phyloP scores from a whole-genome alignment of 2,113 vertebrate genomes.

The Crocuta crocuta region DNA sequence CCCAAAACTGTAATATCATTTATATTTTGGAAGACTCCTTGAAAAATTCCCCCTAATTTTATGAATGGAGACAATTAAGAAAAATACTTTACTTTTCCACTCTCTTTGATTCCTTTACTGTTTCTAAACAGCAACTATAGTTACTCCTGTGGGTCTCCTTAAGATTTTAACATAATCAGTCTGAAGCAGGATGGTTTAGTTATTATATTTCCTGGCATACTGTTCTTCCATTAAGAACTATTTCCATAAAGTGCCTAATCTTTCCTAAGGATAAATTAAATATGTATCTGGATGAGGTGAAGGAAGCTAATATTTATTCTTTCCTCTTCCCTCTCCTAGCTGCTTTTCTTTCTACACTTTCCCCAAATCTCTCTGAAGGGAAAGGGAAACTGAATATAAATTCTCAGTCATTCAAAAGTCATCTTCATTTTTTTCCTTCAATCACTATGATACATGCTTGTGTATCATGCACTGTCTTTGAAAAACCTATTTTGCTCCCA shows the following conservation, averaged over 20 bases:
- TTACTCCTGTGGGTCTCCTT: neutral
- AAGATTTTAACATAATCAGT: neutral
- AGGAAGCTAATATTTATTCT: neutral
- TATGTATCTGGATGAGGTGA: neutral
- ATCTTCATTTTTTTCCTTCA: neutral
- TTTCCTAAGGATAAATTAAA: neutral
- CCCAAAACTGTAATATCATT: neutral
- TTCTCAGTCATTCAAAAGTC: neutral
- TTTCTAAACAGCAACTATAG: neutral
- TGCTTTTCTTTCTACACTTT: neutral
- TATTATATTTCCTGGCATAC: neutral
- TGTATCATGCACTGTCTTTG: neutral
- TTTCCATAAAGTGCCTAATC: neutral
- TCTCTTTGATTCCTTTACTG: neutral
- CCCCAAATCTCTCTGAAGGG: neutral
- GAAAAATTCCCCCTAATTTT: slow-evolving; percentile 21
- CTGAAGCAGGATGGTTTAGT: neutral
- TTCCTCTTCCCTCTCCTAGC: neutral
- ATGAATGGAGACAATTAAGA: slow-evolving; percentile 3
- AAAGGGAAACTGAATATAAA: slow-evolving; percentile 6
- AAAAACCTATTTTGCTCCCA: slow-evolving; percentile 25
- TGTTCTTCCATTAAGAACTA: neutral
- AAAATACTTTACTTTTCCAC: slow-evolving; percentile 27
- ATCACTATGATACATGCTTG: neutral
- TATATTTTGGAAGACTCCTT: neutral